phyloP scores from a whole-genome alignment of 2,888 invertebrate species.

The Rhingia campestris region DNA sequence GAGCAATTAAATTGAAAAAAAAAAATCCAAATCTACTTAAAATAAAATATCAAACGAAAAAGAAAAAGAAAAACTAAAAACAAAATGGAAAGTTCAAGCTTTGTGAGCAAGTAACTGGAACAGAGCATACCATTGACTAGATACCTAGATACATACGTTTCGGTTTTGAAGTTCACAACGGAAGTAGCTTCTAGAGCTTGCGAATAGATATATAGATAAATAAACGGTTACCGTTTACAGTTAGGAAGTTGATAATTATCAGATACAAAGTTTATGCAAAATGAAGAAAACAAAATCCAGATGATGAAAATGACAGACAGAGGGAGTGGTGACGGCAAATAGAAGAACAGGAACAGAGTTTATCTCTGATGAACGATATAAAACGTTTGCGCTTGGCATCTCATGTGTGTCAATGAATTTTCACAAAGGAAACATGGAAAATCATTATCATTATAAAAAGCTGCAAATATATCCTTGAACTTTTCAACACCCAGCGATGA shows the following conservation, averaged over 20 bases:
- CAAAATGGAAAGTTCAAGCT: constrained; percentile 53
- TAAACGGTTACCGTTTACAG: constrained; percentile 43
- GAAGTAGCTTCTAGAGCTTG: constrained; percentile 51
- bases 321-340: no score
- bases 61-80: constrained; percentile 11
- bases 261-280: constrained; percentile 25
- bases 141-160: constrained; percentile 24
- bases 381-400: constrained; percentile 47
- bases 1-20: constrained; percentile 35
- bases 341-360: not conserved
- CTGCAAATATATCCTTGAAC: constrained; percentile 44
- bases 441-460: not conserved
- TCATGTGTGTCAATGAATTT: constrained; percentile 53
- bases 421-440: not conserved
- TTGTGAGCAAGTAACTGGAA: constrained; percentile 51
- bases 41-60: not conserved
- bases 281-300: not conserved
- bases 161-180: constrained; percentile 50
- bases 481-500: constrained; percentile 23
- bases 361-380: constrained; percentile 28
- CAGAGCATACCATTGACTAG: constrained; percentile 38
- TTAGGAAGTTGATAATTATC: constrained; percentile 44
- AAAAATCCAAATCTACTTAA: not conserved
- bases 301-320: constrained; percentile 3
- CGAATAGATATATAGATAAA: constrained; percentile 26